Evolutionary conservation across 2,888 invertebrate genomes (phyloP).

Genomic region (Drosophila diplacantha): DNA sequence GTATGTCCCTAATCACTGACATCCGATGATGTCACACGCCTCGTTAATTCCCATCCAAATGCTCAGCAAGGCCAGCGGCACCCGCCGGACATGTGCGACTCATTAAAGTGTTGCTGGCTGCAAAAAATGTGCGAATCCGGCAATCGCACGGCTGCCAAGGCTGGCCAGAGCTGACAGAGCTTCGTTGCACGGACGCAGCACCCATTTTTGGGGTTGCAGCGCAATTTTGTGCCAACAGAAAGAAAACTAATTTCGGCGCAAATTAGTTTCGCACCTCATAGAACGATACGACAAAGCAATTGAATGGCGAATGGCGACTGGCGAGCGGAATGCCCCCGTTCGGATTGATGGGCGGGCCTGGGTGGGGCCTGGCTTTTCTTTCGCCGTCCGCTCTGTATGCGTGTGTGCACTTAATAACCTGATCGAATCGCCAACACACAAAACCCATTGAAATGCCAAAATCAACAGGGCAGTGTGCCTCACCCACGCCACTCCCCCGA

Average conservation of each 20-base stretch:
- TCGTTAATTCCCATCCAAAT: conserved; percentile 46
- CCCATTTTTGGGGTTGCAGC: conserved; percentile 48
- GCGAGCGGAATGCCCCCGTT: conserved; percentile 45
- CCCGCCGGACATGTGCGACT: conserved; percentile 63
- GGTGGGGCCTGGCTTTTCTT: conserved; percentile 5
- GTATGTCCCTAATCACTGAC: conserved; percentile 59
- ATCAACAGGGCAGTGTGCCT: conserved; percentile 62
- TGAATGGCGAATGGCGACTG: conserved; percentile 53
- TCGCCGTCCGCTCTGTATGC: conserved; percentile 22
- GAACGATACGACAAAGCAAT: conserved; percentile 61
- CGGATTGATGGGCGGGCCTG: conserved; percentile 12
- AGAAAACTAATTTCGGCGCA: conserved; percentile 73
- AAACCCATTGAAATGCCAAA: conserved; percentile 71
- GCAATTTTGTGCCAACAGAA: conserved; percentile 56
- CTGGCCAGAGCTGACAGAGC: conserved; percentile 16
- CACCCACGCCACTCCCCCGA: conserved; percentile 5
- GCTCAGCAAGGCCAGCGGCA: conserved; percentile 51
- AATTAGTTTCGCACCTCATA: conserved; percentile 71
- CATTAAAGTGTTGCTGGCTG: conserved; percentile 60
- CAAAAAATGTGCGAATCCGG: conserved; percentile 43
- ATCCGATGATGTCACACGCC: conserved; percentile 56
- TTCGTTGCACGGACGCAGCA: conserved; percentile 10
- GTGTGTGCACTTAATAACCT: conserved; percentile 72
- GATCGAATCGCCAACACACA: conserved; percentile 71
- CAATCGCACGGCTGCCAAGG: conserved; percentile 35